These are phyloP conservation scores for Pteromalus puparum DNA, from an alignment of 1,140 invertebrate genomes.

Conservation along the genomic window DNA sequence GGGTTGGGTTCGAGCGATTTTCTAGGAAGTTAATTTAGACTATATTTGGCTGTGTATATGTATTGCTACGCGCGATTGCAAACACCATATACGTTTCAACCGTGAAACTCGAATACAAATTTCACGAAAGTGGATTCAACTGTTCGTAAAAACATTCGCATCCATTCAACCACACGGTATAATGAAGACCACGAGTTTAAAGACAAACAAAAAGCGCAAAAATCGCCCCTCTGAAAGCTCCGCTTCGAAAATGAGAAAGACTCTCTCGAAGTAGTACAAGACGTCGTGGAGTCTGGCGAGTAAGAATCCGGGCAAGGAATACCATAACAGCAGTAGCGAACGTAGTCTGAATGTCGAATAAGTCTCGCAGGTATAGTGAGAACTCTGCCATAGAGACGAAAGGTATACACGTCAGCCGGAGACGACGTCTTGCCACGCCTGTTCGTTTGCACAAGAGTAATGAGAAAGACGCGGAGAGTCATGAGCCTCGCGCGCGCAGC, in stretches of 20 bases:
- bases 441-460: slow-evolving; percentile 55
- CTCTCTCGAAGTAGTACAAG: background rate
- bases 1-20: background rate
- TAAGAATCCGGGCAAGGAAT: too few relatives aligned
- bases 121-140: background rate
- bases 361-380: background rate
- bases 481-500: background rate
- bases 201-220: too few relatives aligned
- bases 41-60: too few relatives aligned
- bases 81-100: too few relatives aligned
- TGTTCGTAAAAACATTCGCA: background rate
- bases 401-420: slow-evolving; percentile 16
- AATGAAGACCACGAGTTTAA: too few relatives aligned
- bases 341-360: slow-evolving; percentile 30
- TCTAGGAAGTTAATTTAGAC: slow-evolving; percentile 6
- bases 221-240: too few relatives aligned
- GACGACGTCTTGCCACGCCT: slow-evolving; percentile 11
- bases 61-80: background rate
- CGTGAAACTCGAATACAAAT: too few relatives aligned
- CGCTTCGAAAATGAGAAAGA: too few relatives aligned
- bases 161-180: background rate
- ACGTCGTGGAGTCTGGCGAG: background rate
- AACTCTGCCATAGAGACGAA: too few relatives aligned
- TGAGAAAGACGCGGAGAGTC: slow-evolving; percentile 50
- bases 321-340: background rate